Evolutionary conservation across 2,113 vertebrate species (phyloP), one percentile per base, ranked within the genome.

Genomic region (Panthera tigris): DNA sequence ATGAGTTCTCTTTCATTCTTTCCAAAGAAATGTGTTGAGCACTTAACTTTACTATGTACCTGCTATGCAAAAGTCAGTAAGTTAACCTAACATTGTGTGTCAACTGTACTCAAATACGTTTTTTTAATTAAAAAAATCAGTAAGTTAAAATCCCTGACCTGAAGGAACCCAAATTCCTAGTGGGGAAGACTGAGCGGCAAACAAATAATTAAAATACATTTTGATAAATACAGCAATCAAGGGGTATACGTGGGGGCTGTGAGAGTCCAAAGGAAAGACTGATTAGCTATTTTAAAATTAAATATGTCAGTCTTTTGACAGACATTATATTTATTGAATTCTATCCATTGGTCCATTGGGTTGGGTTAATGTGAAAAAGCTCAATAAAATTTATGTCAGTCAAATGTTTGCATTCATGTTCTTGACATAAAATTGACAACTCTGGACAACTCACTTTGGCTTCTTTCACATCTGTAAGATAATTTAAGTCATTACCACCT

Each of bases 241-340:
- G 57, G 4, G 1, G 2, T 84, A 52, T 63, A 73, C 4, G 39
- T 25, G 52, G 36, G 7, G 50, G 27, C 19, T 63, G 45, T 45
- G 76, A 66, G 68, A 92, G 33, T 63, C 57, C 90, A 90, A 78
- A 94, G 63, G 63, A 97, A 96, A 90, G 88, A 66, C 33, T 95
- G 96, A 95, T 96, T 94, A 97, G 95, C 71, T 88, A 33, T 80
- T 95, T 96, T 84, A 81, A 97, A 96, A 98, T 97, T 95, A 98
- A 97, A 96, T 33, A 92, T 92, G 94, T 97, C 95, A 97, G 45
- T 66, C 69, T 97, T 93, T 68, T 98, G 97, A 97, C 41, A 95
- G 94, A 90, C 65, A 86, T 93, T 95, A 50, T 83, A 95, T 98
- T 97, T 96, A 97, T 97, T 95, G 97, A 95, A 92, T 90, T 90